Evolutionary conservation across 2,888 invertebrate genomes (phyloP).

Genomic region (Leucoptera coffeella): DNA sequence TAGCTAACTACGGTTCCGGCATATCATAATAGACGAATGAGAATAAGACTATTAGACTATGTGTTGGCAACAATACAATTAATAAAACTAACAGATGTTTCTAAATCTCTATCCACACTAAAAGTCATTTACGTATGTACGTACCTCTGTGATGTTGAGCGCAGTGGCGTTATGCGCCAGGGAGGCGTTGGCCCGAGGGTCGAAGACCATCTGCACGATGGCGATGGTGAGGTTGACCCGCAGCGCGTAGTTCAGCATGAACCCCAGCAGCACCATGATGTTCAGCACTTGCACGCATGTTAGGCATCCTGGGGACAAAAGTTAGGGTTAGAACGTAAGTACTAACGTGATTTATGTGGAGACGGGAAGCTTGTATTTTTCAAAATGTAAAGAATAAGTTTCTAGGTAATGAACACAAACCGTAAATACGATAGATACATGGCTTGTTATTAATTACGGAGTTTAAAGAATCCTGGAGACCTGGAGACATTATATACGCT

Average conservation of each 20-base stretch:
- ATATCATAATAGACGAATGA: too few relatives aligned
- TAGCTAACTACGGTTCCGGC: too few relatives aligned
- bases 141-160: constrained; percentile 31
- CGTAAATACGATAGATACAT: too few relatives aligned
- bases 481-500: too few relatives aligned
- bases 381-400: too few relatives aligned
- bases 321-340: constrained; percentile 1
- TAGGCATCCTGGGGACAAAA: constrained; percentile 55
- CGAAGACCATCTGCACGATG: constrained; percentile 73
- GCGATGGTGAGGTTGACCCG: constrained; percentile 83
- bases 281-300: constrained; percentile 77
- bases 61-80: too few relatives aligned
- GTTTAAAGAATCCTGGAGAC: too few relatives aligned
- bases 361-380: neutral
- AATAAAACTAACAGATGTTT: too few relatives aligned
- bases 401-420: too few relatives aligned
- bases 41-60: too few relatives aligned
- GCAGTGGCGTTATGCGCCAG: constrained; percentile 17
- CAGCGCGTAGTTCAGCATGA: constrained; percentile 86
- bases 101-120: too few relatives aligned
- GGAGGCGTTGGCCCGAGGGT: constrained; percentile 12
- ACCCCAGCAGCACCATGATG: constrained; percentile 79
- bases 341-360: constrained; percentile 3
- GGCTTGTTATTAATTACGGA: too few relatives aligned
- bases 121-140: constrained; percentile 1